phyloP scores from a whole-genome alignment of 1,140 invertebrate species.

The Phortica variegata region DNA sequence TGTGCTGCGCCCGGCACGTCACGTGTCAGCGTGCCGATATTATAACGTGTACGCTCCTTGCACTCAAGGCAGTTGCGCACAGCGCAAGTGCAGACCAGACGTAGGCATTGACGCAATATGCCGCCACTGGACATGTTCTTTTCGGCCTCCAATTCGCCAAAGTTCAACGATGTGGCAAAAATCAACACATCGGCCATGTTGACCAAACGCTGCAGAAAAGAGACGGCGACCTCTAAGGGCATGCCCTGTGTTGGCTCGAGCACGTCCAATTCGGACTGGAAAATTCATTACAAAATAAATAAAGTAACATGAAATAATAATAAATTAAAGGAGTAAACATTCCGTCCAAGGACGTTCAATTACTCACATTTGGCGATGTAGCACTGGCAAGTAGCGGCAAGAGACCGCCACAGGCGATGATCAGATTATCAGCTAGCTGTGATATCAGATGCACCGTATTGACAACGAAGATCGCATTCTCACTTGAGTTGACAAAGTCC shows the following conservation, averaged over 20 bases:
- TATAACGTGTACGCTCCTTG: conserved; percentile 80
- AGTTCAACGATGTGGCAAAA: conserved; percentile 96
- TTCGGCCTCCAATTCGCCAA: conserved; percentile 96
- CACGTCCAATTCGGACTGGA: conserved; percentile 95
- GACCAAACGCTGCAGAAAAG: conserved; percentile 93
- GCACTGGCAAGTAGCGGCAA: conserved; percentile 95
- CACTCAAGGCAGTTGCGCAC: conserved; percentile 98
- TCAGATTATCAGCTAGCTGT: conserved; percentile 97
- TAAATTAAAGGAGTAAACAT: too few relatives aligned
- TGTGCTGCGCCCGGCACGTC: conserved; percentile 64
- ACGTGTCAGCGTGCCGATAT: conserved; percentile 44
- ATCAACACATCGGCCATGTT: conserved; percentile 98
- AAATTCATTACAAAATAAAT: too few relatives aligned
- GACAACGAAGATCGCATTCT: conserved; percentile 98
- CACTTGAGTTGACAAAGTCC: conserved; percentile 96
- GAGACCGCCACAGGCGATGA: conserved; percentile 97
- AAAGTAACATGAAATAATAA: conserved; percentile 17
- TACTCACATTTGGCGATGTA: conserved; percentile 96
- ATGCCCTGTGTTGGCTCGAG: conserved; percentile 98
- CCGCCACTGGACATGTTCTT: conserved; percentile 99
- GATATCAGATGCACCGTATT: conserved; percentile 99
- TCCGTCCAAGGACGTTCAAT: too few relatives aligned
- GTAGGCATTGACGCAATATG: conserved; percentile 92
- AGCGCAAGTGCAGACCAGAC: conserved; percentile 96
- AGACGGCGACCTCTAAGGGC: conserved; percentile 95